A percentile compares a stretch with the other conserved stretches of the same genome.
Evolutionary conservation across 2,888 invertebrate species (phyloP).

Genomic region (Agrilus mali): DNA sequence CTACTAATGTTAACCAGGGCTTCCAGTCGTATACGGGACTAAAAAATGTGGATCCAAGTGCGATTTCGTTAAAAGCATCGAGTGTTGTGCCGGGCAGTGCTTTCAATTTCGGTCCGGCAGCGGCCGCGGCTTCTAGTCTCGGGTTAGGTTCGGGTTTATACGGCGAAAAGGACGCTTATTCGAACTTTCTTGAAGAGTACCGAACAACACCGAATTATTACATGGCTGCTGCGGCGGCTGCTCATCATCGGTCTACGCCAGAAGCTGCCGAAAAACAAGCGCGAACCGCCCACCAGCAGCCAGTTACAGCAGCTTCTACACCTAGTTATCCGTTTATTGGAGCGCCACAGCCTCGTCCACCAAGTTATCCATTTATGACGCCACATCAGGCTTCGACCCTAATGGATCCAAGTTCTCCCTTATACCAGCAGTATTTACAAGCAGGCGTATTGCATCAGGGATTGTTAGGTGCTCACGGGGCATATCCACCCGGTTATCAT

Average conservation of each 20-base stretch:
- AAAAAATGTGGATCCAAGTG: conserved; percentile 35
- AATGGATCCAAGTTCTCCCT: conserved; percentile 49
- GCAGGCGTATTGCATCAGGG: conserved; percentile 40
- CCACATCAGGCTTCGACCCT: conserved; percentile 35
- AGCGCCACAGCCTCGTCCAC: conserved; percentile 44
- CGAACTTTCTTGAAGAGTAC: conserved; percentile 57
- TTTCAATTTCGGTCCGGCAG: conserved; percentile 68
- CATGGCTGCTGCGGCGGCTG: conserved; percentile 37
- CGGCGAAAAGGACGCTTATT: conserved; percentile 51
- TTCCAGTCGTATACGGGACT: conserved; percentile 48
- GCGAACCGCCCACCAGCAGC: conserved; percentile 34
- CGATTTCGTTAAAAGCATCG: conserved; percentile 51
- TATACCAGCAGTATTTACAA: conserved; percentile 62
- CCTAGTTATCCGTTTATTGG: conserved; percentile 47
- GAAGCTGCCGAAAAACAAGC: conserved; percentile 30
- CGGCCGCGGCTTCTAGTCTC: conserved; percentile 49
- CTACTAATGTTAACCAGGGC: conserved; percentile 28
- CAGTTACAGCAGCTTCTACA: conserved; percentile 30
- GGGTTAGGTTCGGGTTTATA: conserved; percentile 43
- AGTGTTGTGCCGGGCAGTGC: conserved; percentile 71
- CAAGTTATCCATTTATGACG: conserved; percentile 48
- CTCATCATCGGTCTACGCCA: conserved; percentile 24
- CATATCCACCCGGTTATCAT: conserved; percentile 54
- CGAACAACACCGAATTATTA: conserved; percentile 50
- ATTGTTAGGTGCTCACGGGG: conserved; percentile 34